A percentile compares a stretch with the other conserved stretches of the same genome.
These are phyloP conservation scores for Pollenia labialis DNA, from an alignment of 2,888 invertebrate species.

Conservation along the genomic window DNA sequence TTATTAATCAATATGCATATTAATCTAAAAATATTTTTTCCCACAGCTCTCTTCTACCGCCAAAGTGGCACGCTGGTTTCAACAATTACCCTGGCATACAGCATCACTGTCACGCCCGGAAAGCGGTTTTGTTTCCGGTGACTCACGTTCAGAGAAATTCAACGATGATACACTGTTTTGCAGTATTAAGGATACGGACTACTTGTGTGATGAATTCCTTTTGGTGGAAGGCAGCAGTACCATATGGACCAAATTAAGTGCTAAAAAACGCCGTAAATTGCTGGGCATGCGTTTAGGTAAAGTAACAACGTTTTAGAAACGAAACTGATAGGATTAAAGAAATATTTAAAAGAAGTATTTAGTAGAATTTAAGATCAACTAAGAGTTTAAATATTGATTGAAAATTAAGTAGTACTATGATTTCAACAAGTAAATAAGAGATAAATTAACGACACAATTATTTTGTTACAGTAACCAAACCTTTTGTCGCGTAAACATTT, in stretches of 20 bases:
- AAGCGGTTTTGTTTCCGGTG: slow-evolving; percentile 90
- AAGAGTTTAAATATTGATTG: not conserved
- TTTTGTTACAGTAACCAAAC: no score
- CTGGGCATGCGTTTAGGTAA: slow-evolving; percentile 89
- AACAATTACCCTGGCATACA: slow-evolving; percentile 86
- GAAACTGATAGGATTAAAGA: not conserved
- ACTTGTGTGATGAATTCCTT: slow-evolving; percentile 86
- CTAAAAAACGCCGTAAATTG: slow-evolving; percentile 89
- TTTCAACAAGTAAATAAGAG: not conserved
- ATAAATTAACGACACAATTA: not conserved
- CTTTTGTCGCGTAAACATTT: no score
- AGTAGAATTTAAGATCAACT: slow-evolving; percentile 1
- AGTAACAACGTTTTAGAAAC: slow-evolving; percentile 88
- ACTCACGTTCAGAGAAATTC: slow-evolving; percentile 85
- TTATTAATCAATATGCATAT: not conserved
- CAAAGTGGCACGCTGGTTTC: slow-evolving; percentile 93
- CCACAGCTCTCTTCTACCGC: slow-evolving; percentile 89
- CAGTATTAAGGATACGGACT: slow-evolving; percentile 81
- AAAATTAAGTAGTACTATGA: not conserved
- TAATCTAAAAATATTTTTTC: not conserved
- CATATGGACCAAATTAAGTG: slow-evolving; percentile 88
- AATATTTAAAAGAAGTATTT: slow-evolving; percentile 38
- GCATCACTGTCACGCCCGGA: slow-evolving; percentile 89
- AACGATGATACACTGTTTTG: slow-evolving; percentile 84
- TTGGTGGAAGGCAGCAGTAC: slow-evolving; percentile 88